Percentiles rank a stretch among this genome's conserved stretches.
phyloP scores from a whole-genome alignment of 2,888 invertebrate species.

The Leucophenga maculata region DNA sequence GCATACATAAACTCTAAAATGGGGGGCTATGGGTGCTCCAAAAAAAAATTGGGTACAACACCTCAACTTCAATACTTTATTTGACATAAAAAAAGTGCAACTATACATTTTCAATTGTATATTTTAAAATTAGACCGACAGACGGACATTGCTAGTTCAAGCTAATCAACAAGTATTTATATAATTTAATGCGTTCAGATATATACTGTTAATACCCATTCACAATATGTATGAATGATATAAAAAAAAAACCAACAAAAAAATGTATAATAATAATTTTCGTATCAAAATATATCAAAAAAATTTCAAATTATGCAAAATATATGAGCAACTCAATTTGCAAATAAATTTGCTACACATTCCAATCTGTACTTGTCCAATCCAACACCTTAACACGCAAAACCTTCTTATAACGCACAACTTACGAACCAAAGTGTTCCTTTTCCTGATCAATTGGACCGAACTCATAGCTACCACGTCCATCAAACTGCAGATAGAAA shows the following conservation, averaged over 20 bases:
- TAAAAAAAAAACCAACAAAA: not conserved
- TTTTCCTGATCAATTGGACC: slow-evolving; percentile 88
- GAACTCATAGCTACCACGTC: slow-evolving; percentile 91
- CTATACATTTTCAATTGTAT: no score
- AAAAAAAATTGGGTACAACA: no score
- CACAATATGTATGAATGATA: no score
- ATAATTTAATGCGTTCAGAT: no score
- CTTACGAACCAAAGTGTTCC: slow-evolving; percentile 92
- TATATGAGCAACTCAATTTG: not conserved
- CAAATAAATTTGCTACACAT: not conserved
- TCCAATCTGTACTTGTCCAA: not conserved
- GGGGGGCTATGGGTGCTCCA: no score
- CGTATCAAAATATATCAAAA: not conserved
- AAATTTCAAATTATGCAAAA: not conserved
- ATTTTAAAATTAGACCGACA: no score
- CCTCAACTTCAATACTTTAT: no score
- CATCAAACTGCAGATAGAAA: slow-evolving; percentile 96
- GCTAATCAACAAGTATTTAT: no score
- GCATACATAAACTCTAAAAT: no score
- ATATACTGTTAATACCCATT: no score
- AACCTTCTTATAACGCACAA: not conserved
- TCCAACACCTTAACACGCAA: not conserved
- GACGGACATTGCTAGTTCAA: no score
- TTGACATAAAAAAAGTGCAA: no score
- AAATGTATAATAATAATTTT: not conserved